Evolutionary conservation across 2,888 invertebrate genomes (phyloP).

Genomic region (Iselma pallidipennis): DNA sequence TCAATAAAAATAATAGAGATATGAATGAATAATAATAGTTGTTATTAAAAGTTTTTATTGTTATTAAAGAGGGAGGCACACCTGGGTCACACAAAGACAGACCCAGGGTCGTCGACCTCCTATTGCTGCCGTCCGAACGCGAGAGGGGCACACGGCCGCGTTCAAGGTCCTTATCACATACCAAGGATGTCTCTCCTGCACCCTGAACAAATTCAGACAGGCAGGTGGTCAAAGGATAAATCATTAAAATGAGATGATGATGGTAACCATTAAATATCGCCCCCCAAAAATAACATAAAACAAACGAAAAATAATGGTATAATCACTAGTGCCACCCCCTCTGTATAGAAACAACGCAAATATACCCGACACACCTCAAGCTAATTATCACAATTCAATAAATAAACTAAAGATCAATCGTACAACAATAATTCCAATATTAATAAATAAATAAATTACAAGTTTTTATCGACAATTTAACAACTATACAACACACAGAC

Average conservation of each 20-base stretch:
- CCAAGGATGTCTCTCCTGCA: conserved; percentile 42
- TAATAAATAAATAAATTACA: background rate
- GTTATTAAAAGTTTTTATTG: background rate
- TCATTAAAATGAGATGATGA: background rate
- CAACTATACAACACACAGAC: conserved; percentile 4
- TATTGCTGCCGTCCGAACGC: conserved; percentile 24
- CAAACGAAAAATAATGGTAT: background rate
- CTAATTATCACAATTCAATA: background rate
- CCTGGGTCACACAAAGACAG: conserved; percentile 33
- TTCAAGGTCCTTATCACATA: conserved; percentile 49
- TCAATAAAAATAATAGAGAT: too few relatives aligned
- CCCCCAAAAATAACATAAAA: conserved; percentile 14
- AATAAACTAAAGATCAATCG: background rate
- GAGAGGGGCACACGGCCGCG: conserved; percentile 31
- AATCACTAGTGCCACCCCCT: background rate
- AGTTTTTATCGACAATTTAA: conserved; percentile 15
- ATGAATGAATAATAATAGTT: too few relatives aligned
- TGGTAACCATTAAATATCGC: background rate
- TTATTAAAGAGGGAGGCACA: conserved; percentile 12
- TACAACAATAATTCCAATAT: too few relatives aligned
- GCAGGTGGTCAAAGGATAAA: conserved; percentile 29
- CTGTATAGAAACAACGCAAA: background rate
- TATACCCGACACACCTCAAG: background rate
- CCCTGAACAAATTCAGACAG: conserved; percentile 15
- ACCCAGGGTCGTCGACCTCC: conserved; percentile 36